A percentile compares a stretch with the other conserved stretches of the same genome.
Conservation (phyloP, 2,113 vertebrate genomes). For the Campylomormyrus numenius region DNA sequence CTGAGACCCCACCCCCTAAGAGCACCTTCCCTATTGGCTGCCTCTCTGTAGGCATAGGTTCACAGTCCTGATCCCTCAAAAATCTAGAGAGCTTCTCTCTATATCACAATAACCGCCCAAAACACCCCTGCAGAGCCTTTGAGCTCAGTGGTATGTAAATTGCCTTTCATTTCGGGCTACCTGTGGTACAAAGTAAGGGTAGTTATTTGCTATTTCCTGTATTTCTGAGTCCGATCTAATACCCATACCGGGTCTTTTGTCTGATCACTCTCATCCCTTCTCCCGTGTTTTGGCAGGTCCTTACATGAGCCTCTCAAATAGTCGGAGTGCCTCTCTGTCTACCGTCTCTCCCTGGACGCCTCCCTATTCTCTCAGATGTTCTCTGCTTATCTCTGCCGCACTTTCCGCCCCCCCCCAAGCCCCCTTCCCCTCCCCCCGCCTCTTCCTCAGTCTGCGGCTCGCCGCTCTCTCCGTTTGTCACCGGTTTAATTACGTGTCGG, state of each 20-base stretch:
- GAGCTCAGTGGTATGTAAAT: background rate
- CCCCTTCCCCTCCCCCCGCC: background rate
- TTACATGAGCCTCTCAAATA: background rate
- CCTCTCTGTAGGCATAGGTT: background rate
- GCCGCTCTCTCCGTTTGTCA: background rate
- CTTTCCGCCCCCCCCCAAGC: background rate
- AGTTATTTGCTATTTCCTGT: background rate
- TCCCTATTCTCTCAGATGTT: background rate
- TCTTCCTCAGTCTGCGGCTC: background rate
- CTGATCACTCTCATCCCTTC: background rate
- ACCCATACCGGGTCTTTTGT: background rate
- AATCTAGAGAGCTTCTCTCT: background rate
- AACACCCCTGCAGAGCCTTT: background rate
- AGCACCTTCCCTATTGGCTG: background rate
- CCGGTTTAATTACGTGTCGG: conserved; percentile 14
- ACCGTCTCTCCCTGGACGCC: background rate
- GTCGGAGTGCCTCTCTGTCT: background rate
- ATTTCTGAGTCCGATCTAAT: background rate
- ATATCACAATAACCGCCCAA: background rate
- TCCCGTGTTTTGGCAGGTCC: background rate
- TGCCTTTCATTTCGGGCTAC: background rate
- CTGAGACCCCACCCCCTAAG: background rate
- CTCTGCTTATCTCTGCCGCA: background rate
- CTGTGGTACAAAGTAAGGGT: background rate
- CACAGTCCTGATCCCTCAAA: background rate